Evolutionary conservation across 1,140 invertebrate genomes (phyloP).

Genomic region (Drosophila erecta): DNA sequence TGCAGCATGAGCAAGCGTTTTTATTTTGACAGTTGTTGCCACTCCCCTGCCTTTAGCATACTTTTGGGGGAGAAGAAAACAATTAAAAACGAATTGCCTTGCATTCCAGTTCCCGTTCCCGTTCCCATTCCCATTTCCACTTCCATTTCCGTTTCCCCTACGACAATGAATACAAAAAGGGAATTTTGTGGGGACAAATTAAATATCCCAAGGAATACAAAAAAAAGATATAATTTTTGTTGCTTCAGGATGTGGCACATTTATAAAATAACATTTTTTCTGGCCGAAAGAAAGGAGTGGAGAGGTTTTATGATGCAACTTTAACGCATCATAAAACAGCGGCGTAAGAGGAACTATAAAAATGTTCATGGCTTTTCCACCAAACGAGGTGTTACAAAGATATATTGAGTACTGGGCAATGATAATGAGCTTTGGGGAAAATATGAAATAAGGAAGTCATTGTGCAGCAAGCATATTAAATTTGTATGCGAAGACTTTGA

Average conservation of each 20-base stretch:
- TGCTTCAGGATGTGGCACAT: constrained; percentile 49
- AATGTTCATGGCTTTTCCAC: constrained; percentile 21
- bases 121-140: constrained; percentile 2
- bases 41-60: constrained; percentile 7
- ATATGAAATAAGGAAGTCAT: not conserved
- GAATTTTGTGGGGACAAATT: constrained; percentile 46
- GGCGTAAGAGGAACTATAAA: constrained; percentile 38
- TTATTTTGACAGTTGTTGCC: constrained; percentile 76
- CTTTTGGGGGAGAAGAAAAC: constrained; percentile 53
- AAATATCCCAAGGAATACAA: constrained; percentile 30
- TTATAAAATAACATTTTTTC: constrained; percentile 33
- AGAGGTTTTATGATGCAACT: constrained; percentile 38
- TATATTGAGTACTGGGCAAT: constrained; percentile 32
- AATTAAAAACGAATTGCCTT: constrained; percentile 75
- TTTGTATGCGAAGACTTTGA: not conserved
- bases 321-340: constrained; percentile 46
- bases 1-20: constrained; percentile 70
- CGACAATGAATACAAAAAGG: constrained; percentile 29
- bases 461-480: not conserved
- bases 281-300: not conserved
- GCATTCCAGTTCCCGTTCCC: constrained; percentile 26
- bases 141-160: not conserved
- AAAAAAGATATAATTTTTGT: constrained; percentile 29
- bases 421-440: constrained; percentile 12
- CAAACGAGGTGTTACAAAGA: constrained; percentile 27